Evolutionary conservation across 2,797 vertebrate species (phyloP), one percentile per base, ranked within the genome.

Genomic region (Tarsius wallacei): DNA sequence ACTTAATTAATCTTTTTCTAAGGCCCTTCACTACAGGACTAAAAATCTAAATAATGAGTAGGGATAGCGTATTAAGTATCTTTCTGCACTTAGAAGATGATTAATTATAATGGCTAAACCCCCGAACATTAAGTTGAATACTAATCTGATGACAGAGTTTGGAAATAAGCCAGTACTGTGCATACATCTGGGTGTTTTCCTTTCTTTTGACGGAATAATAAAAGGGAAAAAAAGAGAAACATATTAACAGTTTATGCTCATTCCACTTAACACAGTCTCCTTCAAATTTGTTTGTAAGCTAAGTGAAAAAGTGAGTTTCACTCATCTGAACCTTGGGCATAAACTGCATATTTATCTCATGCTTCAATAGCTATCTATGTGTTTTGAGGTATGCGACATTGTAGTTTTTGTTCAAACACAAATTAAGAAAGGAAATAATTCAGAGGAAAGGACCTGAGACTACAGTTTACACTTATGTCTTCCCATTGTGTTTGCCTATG

Each of bases 21-120:
- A 80, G 68, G 92, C 55, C 57, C 97, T 98, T 98, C 91, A 96
- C 86, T 95, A 94, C 2, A 17, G 80, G 97, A 97, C 83, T 91
- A 98, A 98, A 98, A 98, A 97, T 98, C 96, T 98, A 98, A 98
- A 98, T 98, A 99, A 98, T 97, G 81, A 96, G 97, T 96, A 97
- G 61, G 81, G 90, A 97, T 90, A 80, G 74, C 31, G 61, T 96
- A 97, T 97, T 98, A 98, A 95, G 90, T 97, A 97, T 98, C 97
- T 97, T 98, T 98, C 96, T 98, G 93, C 86, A 97, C 95, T 97
- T 98, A 88, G 81, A 95, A 68, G 63, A 87, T 98, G 97, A 98
- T 98, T 98, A 98, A 98, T 98, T 98, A 94, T 96, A 98, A 97
- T 96, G 73, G 73, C 70, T 98, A 98, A 98, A 70, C 89, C 90